Conservation (phyloP, 2,797 vertebrate species). For the Sebastes flavidus region DNA sequence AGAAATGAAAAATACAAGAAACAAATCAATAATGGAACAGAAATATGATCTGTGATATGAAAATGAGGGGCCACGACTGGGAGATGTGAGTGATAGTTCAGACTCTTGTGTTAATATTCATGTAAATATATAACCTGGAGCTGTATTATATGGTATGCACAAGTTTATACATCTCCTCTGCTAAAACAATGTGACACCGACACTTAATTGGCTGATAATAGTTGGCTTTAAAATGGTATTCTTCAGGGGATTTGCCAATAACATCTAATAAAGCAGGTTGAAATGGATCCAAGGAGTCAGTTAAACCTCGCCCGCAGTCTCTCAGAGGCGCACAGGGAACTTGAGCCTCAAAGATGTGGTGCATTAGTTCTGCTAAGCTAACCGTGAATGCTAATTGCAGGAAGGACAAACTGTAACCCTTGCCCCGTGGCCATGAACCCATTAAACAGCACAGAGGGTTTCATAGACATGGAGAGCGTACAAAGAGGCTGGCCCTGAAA, state of each 20-base stretch:
- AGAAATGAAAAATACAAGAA: not conserved
- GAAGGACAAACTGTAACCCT: constrained; percentile 85
- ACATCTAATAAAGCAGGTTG: constrained; percentile 76
- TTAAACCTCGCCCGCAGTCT: constrained; percentile 71
- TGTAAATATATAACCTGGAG: not conserved
- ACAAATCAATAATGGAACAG: not conserved
- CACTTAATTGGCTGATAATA: constrained; percentile 45
- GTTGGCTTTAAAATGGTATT: constrained; percentile 48
- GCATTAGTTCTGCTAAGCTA: constrained; percentile 95
- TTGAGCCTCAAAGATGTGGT: constrained; percentile 89
- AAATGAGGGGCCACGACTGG: not conserved
- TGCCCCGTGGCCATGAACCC: constrained; percentile 83
- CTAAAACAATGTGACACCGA: not conserved
- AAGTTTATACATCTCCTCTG: not conserved
- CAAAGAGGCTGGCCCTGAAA: constrained; percentile 66
- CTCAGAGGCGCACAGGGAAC: constrained; percentile 82
- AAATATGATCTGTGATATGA: constrained; percentile 26
- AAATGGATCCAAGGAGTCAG: constrained; percentile 77
- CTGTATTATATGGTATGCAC: not conserved
- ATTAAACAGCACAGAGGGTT: constrained; percentile 76
- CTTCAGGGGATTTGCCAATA: constrained; percentile 63
- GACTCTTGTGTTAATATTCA: not conserved
- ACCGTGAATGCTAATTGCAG: constrained; percentile 93
- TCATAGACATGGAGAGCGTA: constrained; percentile 56
- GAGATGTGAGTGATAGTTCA: not conserved